phyloP scores from a whole-genome alignment of 1,140 invertebrate genomes.

The Acromyrmex echinatior region DNA sequence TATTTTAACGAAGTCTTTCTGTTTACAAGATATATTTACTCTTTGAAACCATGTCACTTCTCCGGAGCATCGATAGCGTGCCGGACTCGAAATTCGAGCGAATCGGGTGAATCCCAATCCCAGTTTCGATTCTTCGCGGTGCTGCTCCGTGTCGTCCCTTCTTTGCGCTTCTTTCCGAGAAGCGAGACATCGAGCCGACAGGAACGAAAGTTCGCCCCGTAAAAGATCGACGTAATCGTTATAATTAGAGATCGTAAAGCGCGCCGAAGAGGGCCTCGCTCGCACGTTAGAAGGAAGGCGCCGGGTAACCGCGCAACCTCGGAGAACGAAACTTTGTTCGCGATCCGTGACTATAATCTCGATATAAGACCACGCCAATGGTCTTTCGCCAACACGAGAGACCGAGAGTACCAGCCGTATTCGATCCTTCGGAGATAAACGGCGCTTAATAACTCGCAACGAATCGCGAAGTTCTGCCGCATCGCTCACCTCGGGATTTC shows the following conservation, averaged over 20 bases:
- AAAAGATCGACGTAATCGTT: constrained; percentile 73
- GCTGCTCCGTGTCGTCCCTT: neutral
- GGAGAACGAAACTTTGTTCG: constrained; percentile 68
- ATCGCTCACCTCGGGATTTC: constrained; percentile 10
- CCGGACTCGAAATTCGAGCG: constrained; percentile 6
- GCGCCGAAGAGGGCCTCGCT: constrained; percentile 60
- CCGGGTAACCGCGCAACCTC: neutral
- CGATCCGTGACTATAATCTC: constrained; percentile 66
- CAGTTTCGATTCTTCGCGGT: constrained; percentile 25
- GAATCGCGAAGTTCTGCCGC: constrained; percentile 31
- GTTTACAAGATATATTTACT: neutral
- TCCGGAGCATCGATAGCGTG: neutral
- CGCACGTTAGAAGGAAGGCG: constrained; percentile 24
- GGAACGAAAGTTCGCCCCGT: constrained; percentile 68
- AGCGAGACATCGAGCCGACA: constrained; percentile 61
- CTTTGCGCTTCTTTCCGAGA: constrained; percentile 53
- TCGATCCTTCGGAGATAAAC: constrained; percentile 35
- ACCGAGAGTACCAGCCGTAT: constrained; percentile 1
- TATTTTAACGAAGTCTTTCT: too few species aligned
- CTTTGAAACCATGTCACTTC: constrained; percentile 27
- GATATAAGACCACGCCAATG: constrained; percentile 29
- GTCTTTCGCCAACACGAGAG: neutral
- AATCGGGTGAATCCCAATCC: constrained; percentile 49
- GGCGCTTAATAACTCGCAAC: constrained; percentile 55
- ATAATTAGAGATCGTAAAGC: constrained; percentile 78